Conservation (phyloP, 2,888 invertebrate genomes). For the Omphaloscelis lunosa region DNA sequence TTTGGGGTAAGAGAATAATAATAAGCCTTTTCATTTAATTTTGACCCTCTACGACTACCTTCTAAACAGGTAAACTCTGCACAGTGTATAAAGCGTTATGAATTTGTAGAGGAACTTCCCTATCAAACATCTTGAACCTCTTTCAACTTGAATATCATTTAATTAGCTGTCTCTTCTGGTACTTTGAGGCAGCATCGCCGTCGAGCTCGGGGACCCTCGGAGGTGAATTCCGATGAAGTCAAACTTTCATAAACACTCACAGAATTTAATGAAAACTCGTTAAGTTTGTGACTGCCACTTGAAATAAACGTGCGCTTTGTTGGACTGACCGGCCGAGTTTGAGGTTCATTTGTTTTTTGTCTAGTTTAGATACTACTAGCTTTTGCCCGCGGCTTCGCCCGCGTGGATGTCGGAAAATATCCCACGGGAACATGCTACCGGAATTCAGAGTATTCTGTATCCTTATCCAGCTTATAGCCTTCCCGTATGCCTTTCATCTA, state of each 20-base stretch:
- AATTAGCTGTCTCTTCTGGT: conserved; percentile 54
- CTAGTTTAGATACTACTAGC: neutral
- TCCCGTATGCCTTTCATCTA: too few species aligned
- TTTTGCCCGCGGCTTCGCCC: too few species aligned
- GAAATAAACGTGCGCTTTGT: conserved; percentile 18
- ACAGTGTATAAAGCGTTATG: conserved; percentile 19
- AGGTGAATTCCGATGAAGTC: conserved; percentile 45
- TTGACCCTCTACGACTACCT: conserved; percentile 5
- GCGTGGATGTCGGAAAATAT: too few species aligned
- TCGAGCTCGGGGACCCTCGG: conserved; percentile 29
- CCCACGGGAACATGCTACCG: too few species aligned
- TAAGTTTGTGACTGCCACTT: conserved; percentile 30
- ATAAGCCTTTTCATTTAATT: conserved; percentile 27
- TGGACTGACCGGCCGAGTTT: neutral
- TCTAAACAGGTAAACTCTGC: conserved; percentile 15
- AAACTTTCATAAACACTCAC: conserved; percentile 67
- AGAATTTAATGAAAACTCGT: conserved; percentile 63
- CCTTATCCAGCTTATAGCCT: too few species aligned
- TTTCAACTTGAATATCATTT: conserved; percentile 57
- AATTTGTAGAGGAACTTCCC: conserved; percentile 25
- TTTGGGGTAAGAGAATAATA: conserved; percentile 17
- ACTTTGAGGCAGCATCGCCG: conserved; percentile 49
- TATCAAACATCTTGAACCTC: conserved; percentile 34
- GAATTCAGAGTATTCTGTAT: too few species aligned
- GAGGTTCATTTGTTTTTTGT: conserved; percentile 6